phyloP scores from a whole-genome alignment of 2,113 vertebrate genomes.

The Tiliqua scincoides region DNA sequence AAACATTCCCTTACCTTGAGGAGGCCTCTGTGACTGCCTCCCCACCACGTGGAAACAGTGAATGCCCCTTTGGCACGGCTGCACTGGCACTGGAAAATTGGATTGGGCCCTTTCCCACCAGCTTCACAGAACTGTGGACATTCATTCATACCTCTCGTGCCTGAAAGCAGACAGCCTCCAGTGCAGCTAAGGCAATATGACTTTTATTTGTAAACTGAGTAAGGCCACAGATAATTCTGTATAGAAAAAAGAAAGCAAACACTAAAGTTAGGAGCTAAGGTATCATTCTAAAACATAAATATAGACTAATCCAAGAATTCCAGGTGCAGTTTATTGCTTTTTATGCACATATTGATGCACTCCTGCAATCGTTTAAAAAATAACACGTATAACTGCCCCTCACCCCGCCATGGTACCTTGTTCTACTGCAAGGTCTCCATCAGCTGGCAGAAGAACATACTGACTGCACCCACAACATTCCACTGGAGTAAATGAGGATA shows the following conservation, averaged over 20 bases:
- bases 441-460: background rate
- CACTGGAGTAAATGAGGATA: background rate
- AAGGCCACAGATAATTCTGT: constrained; percentile 97
- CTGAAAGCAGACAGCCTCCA: constrained; percentile 98
- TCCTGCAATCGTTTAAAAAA: background rate
- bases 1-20: too few species aligned
- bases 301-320: background rate
- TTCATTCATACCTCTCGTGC: constrained; percentile 89
- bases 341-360: background rate
- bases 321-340: background rate
- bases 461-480: background rate
- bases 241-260: background rate
- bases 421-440: background rate
- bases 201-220: constrained; percentile 98
- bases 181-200: constrained; percentile 96
- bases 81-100: too few species aligned
- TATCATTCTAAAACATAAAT: background rate
- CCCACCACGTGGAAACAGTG: too few species aligned
- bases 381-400: background rate
- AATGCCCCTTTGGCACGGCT: too few species aligned
- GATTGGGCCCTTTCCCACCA: too few species aligned
- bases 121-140: background rate
- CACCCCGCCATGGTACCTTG: background rate
- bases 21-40: too few species aligned
- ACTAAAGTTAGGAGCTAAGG: constrained; percentile 18